These are phyloP conservation scores for Cygnus olor DNA, from an alignment of 2,797 vertebrate species.

Conservation along the genomic window DNA sequence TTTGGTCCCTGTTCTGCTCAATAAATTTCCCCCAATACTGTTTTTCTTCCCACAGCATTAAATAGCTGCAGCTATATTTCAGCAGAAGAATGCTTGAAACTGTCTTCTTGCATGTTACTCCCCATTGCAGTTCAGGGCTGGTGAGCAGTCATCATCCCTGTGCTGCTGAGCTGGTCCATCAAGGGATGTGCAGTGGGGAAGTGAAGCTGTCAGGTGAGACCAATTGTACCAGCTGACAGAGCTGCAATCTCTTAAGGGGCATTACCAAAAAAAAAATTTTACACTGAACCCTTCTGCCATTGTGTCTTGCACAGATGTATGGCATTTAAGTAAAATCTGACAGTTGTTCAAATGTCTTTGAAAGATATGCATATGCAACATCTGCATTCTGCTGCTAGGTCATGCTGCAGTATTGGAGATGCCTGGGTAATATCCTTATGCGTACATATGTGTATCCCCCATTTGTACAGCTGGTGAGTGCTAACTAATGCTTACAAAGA, in stretches of 20 bases:
- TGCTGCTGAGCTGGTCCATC: background rate
- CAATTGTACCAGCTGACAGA: background rate
- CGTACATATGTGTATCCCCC: background rate
- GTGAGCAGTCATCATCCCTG: background rate
- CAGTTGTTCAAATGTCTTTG: background rate
- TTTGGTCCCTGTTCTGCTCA: background rate
- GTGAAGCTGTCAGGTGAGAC: background rate
- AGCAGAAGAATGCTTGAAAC: background rate
- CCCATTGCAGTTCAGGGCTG: background rate
- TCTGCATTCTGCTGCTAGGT: background rate
- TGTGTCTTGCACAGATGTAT: background rate
- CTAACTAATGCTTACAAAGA: background rate
- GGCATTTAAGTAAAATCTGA: background rate
- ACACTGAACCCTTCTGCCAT: background rate
- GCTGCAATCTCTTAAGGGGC: background rate
- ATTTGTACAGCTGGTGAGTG: background rate
- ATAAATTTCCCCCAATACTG: background rate
- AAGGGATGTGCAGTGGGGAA: background rate
- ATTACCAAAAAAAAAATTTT: fast-evolving
- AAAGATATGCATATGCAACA: background rate
- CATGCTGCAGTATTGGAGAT: background rate
- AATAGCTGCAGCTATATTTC: background rate
- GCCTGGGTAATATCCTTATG: background rate
- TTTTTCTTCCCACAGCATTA: background rate
- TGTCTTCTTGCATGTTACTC: background rate